Conservation (phyloP, 92 coral and sea anemone species). For the Diadumene lineata region DNA sequence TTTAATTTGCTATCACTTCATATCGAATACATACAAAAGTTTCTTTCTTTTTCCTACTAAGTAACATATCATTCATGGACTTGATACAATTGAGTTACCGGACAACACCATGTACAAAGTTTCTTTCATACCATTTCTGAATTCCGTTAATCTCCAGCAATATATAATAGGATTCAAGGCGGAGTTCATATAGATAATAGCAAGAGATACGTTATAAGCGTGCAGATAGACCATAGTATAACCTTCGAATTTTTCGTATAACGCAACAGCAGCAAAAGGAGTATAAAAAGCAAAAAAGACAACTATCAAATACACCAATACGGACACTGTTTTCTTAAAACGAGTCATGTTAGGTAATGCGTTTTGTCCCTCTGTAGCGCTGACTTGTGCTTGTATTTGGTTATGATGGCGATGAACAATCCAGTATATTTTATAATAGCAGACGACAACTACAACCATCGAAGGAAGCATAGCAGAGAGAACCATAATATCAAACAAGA, state of each 20-base stretch:
- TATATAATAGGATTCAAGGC: constrained; percentile 10
- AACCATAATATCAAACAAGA: not conserved
- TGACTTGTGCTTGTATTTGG: constrained; percentile 14
- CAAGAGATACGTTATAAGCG: not conserved
- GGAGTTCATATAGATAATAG: not conserved
- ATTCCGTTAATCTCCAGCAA: constrained; percentile 20
- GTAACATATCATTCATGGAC: too few relatives aligned
- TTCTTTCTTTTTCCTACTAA: too few relatives aligned
- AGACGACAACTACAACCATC: not conserved
- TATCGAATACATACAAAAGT: too few relatives aligned
- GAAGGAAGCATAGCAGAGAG: not conserved
- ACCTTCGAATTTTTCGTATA: not conserved
- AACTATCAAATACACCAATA: not conserved
- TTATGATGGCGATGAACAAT: constrained; percentile 12
- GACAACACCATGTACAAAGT: too few relatives aligned
- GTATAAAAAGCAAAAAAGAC: not conserved
- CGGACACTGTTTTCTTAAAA: constrained; percentile 3
- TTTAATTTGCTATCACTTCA: too few relatives aligned
- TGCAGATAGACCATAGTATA: not conserved
- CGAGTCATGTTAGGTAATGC: not conserved
- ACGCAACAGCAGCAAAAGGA: not conserved
- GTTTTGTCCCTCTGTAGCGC: not conserved
- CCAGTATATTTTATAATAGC: not conserved
- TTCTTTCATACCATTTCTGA: constrained; percentile 11
- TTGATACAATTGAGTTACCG: too few relatives aligned